phyloP scores from a whole-genome alignment of 2,113 vertebrate genomes.

The Cisticola juncidis region DNA sequence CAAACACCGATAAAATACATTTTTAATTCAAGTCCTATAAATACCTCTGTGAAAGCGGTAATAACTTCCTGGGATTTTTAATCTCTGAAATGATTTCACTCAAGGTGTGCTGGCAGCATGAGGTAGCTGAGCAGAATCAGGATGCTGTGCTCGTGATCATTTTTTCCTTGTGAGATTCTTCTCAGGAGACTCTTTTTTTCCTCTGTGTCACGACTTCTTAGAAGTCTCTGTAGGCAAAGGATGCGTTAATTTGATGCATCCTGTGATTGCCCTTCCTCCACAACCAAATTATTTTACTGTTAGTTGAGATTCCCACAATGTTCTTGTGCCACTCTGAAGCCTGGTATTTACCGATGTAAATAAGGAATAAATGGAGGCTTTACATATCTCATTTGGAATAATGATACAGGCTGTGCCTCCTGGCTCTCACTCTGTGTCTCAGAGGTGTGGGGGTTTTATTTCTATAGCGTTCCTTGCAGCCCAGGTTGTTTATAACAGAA shows the following conservation, averaged over 20 bases:
- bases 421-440: not conserved
- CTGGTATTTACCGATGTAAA: conserved; percentile 11
- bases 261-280: conserved; percentile 22
- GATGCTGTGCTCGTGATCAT: not conserved
- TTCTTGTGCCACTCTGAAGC: not conserved
- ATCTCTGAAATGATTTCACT: not conserved
- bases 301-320: conserved; percentile 9
- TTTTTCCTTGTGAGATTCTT: not conserved
- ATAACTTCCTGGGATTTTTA: not conserved
- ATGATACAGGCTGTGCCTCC: not conserved
- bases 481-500: not conserved
- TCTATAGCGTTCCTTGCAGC: not conserved
- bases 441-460: not conserved
- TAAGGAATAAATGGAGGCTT: not conserved
- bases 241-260: conserved; percentile 23
- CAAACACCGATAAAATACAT: not conserved
- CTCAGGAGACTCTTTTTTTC: not conserved
- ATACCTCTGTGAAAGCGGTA: not conserved
- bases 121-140: not conserved
- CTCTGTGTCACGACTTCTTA: conserved; percentile 46
- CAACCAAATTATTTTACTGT: not conserved
- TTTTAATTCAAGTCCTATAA: not conserved
- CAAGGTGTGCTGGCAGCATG: not conserved
- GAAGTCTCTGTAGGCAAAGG: conserved; percentile 36
- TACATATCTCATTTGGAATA: conserved; percentile 20